Evolutionary conservation across 2,797 vertebrate genomes (phyloP), one percentile per base, ranked within the genome.

Genomic region (Pangasius macronema): DNA sequence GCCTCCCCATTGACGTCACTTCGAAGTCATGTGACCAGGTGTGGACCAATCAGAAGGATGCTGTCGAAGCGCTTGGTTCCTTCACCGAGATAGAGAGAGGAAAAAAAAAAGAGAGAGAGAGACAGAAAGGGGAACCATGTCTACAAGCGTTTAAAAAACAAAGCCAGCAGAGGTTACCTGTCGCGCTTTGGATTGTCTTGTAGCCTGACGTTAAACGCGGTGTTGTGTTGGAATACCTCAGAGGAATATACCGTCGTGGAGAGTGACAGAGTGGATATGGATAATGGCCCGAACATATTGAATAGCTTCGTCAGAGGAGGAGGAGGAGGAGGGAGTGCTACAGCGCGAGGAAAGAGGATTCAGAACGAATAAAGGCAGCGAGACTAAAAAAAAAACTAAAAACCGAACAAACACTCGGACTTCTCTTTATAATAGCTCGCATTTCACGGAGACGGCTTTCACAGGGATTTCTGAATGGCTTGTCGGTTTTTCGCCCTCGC

Each of bases 1-100:
- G 91, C 94, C 95, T 95, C 94, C 91, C 97, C 94, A 97, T 98
- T 98, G 97, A 98, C 97, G 97, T 98, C 97, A 98, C 94, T 94
- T 92, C 91, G 88, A 95, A 92, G 92, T 96, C 97, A 98, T 97
- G 93, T 98, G 97, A 95, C 94, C 93, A 86, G 87, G 91, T 89
- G 33, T 90, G 91, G 95, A 92, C 97, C 97, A 97, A 98, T 97
- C 96, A 91, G 94, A 91, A 80, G 89, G 87, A 79, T 89, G 87
- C 93, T 91, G 87, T 85, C 91, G 91, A 91, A 94, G 92, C 61
- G 92, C 92, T 95, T 93, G 92, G 95, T 96, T 94, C 93, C 94
- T 92, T 95, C 92, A 93, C 92, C 88, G 68, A 94, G 93, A 94
- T 90, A 91, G 92, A 90, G 87, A 91, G 91, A 91, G 91, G 87